A percentile compares a stretch with the other conserved stretches of the same genome.
phyloP scores from a whole-genome alignment of 2,888 invertebrate genomes.

The Pyrocoelia pectoralis region DNA sequence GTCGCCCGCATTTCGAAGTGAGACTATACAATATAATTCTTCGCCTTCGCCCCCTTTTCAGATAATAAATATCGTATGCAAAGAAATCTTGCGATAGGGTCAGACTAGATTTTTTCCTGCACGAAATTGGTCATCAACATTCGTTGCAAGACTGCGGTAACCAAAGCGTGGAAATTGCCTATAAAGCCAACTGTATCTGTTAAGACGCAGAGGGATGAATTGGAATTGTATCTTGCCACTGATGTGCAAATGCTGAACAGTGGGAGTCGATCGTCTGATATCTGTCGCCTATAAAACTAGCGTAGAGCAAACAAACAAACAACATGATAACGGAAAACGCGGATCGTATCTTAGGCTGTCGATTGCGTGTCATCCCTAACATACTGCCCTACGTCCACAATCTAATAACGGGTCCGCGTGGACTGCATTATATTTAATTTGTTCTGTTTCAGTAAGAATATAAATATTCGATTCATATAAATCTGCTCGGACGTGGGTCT shows the following conservation, averaged over 20 bases:
- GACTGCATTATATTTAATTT: slow-evolving; percentile 54
- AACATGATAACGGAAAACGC: slow-evolving; percentile 41
- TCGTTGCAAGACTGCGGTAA: slow-evolving; percentile 29
- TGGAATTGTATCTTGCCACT: slow-evolving; percentile 24
- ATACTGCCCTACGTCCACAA: slow-evolving; percentile 39
- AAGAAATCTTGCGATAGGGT: slow-evolving; percentile 45
- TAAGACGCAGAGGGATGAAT: slow-evolving; percentile 34
- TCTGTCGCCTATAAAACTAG: slow-evolving; percentile 41
- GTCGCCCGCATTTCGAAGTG: slow-evolving; percentile 51
- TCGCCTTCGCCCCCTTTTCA: slow-evolving; percentile 32
- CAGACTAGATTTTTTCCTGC: slow-evolving; percentile 31
- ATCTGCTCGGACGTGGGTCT: slow-evolving; percentile 46
- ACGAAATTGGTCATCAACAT: slow-evolving; percentile 36
- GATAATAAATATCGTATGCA: slow-evolving; percentile 51
- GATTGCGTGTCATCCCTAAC: slow-evolving; percentile 44
- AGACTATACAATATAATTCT: slow-evolving; percentile 43
- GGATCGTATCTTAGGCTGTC: slow-evolving; percentile 44
- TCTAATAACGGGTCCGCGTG: slow-evolving; percentile 35
- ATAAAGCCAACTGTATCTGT: slow-evolving; percentile 34
- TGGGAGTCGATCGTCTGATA: slow-evolving; percentile 40
- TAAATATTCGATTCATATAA: slow-evolving; percentile 57
- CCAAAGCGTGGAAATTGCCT: slow-evolving; percentile 38
- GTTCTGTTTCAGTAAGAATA: slow-evolving; percentile 52
- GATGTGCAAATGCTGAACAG: slow-evolving; percentile 38
- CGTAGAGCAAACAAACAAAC: slow-evolving; percentile 45